A percentile compares a stretch with the other conserved stretches of the same genome.
Evolutionary conservation across 2,113 vertebrate species (phyloP).

Genomic region (Zosterops pallidus): DNA sequence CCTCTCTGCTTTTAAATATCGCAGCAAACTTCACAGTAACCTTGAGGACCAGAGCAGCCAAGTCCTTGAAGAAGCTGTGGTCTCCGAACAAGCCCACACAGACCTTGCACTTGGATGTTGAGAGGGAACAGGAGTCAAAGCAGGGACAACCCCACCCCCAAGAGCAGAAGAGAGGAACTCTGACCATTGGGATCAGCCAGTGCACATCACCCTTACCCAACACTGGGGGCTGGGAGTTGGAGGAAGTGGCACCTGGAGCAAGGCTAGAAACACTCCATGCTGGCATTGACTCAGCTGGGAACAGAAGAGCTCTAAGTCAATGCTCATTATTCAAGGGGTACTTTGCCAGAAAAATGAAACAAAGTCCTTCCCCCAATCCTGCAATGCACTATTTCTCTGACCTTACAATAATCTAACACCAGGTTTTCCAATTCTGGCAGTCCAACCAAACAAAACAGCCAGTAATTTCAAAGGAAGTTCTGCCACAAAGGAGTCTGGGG

Average conservation of each 20-base stretch:
- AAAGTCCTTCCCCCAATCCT: neutral
- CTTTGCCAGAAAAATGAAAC: neutral
- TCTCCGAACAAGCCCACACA: neutral
- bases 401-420: neutral
- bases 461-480: neutral
- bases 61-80: neutral
- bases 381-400: neutral
- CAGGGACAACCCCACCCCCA: neutral
- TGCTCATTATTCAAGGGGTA: neutral
- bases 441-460: neutral
- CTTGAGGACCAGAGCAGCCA: neutral
- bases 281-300: neutral
- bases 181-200: neutral
- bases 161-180: neutral
- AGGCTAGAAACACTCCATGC: neutral
- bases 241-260: neutral
- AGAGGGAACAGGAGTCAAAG: neutral
- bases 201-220: neutral
- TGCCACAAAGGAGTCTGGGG: neutral
- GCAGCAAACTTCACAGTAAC: neutral
- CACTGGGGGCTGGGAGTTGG: fast-evolving
- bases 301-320: neutral
- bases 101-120: neutral
- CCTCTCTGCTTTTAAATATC: neutral
- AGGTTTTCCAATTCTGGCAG: neutral